phyloP scores from a whole-genome alignment of 1,140 invertebrate species.

The Bombyx mandarina region DNA sequence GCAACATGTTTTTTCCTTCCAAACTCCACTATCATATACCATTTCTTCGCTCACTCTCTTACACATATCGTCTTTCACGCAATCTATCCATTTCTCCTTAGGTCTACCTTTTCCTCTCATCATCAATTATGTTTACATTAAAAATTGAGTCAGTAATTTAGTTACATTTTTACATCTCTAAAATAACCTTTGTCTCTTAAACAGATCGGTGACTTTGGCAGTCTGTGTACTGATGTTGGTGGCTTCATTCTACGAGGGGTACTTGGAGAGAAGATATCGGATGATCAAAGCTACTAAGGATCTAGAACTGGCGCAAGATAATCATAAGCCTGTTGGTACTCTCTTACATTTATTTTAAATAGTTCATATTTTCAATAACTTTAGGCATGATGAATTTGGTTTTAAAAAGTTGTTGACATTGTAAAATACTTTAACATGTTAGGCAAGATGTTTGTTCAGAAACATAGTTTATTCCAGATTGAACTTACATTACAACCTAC shows the following conservation, averaged over 20 bases:
- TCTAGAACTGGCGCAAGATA: slow-evolving; percentile 43
- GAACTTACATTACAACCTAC: too few relatives aligned
- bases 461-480: too few relatives aligned
- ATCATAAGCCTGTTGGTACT: slow-evolving; percentile 50
- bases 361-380: background rate
- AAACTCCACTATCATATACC: too few relatives aligned
- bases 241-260: slow-evolving; percentile 73
- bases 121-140: background rate
- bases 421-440: too few relatives aligned
- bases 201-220: slow-evolving; percentile 59
- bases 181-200: slow-evolving; percentile 21
- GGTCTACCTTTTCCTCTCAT: background rate
- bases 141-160: background rate
- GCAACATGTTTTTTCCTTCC: too few relatives aligned
- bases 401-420: too few relatives aligned
- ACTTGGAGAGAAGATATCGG: slow-evolving; percentile 43
- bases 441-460: too few relatives aligned
- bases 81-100: too few relatives aligned
- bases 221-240: slow-evolving; percentile 72
- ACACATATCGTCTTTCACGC: too few relatives aligned
- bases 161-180: background rate
- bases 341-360: slow-evolving; percentile 12
- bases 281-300: slow-evolving; percentile 33
- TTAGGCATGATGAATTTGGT: too few relatives aligned
- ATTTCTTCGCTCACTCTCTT: too few relatives aligned